Evolutionary conservation across 1,140 invertebrate genomes (phyloP).

Genomic region (Rhysida immarginata): DNA sequence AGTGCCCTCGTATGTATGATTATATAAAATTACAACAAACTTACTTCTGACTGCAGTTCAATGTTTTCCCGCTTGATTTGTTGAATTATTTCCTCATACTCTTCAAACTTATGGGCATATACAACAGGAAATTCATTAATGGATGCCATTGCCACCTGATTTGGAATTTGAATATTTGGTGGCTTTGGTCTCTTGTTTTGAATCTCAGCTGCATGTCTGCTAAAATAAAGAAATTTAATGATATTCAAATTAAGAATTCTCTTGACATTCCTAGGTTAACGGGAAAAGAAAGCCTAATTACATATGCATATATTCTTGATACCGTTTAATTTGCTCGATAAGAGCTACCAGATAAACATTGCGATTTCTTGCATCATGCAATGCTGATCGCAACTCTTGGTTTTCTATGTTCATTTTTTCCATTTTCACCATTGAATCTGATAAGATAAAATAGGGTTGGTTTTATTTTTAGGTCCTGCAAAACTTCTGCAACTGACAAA

Average conservation of each 20-base stretch:
- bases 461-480: no score
- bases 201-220: not conserved
- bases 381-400: not conserved
- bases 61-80: not conserved
- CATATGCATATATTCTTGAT: no score
- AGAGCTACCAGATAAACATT: constrained; percentile 1
- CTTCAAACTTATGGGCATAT: not conserved
- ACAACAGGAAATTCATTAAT: not conserved
- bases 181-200: not conserved
- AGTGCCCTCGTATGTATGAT: no score
- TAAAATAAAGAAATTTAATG: not conserved
- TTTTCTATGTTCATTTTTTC: not conserved
- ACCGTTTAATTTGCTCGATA: constrained; percentile 5
- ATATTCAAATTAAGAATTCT: not conserved
- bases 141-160: no score
- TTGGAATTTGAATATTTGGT: no score
- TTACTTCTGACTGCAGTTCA: constrained; percentile 1
- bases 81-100: constrained; percentile 2
- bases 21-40: no score
- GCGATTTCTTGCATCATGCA: not conserved
- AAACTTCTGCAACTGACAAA: no score
- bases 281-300: no score
- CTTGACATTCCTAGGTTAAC: not conserved
- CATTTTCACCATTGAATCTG: not conserved
- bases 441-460: no score